Base-by-base conservation (phyloP, 2,113 vertebrate species). In the Chionis minor region DNA sequence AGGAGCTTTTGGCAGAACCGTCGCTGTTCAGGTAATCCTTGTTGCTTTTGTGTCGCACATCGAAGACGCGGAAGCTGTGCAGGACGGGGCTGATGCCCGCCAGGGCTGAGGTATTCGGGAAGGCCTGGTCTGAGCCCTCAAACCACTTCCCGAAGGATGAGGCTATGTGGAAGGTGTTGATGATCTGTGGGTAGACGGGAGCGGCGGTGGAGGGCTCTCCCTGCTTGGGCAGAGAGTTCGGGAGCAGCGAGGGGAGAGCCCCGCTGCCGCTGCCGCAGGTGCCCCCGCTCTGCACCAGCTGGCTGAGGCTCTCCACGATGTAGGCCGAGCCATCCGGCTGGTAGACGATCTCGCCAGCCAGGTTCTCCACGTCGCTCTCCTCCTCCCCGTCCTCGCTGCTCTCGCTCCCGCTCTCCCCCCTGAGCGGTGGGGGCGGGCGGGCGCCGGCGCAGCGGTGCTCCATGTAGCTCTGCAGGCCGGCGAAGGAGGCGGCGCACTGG, bases 121-220 rank as follows among this genome's bases (percentile, higher is more conserved):
- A 99, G 97, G 99, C 98, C 98, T 99, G 99, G 98, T 99, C 99
- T 98, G 99, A 98, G 98, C 99, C 98, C 96, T 99, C 99, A 98
- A 99, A 99, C 99, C 99, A 99, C 97, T 99, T 99, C 98, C 99
- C 99, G 93, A 99, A 99, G 98, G 99, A 99, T 96, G 99, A 99
- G 98, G 99, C 99, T 99, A 99, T 99, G 99, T 99, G 99, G 98
- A 99, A 99, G 98, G 99, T 99, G 98, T 99, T 99, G 98, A 99
- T 99, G 98, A 99, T 99, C 98, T 99, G 99, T 90, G 99, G 99
- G 98, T 99, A 99, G 94, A 98, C 99, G 4, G 99, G 98, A 58
- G 99, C 90, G 38, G 98, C 63, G 22, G 98, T 98, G 23, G 99
- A 98, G 92, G 99, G 97, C 97, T 99, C 99, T 95, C 99, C 98